A percentile compares a stretch with the other conserved stretches of the same genome.
Conservation (phyloP, 2,888 invertebrate genomes). For the Aphidoletes aphidimyza region DNA sequence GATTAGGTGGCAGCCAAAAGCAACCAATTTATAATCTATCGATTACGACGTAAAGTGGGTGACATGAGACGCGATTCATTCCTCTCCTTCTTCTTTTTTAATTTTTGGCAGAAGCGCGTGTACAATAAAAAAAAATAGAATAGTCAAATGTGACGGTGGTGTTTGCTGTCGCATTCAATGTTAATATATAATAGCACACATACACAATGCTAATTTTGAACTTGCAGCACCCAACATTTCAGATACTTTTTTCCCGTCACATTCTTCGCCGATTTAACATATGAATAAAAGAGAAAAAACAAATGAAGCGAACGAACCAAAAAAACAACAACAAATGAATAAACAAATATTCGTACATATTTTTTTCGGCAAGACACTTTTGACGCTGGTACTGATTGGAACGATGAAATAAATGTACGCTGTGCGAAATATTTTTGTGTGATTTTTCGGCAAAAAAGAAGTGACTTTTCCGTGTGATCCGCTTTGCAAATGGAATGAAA, state of each 20-base stretch:
- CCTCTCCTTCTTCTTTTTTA: no score
- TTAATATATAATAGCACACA: no score
- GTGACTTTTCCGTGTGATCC: no score
- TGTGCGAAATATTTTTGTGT: constrained; percentile 37
- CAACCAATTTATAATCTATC: constrained; percentile 4
- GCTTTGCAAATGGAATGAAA: constrained; percentile 4
- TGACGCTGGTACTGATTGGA: constrained; percentile 48
- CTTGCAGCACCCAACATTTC: no score
- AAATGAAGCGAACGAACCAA: not conserved
- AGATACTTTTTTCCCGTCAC: no score
- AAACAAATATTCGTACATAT: constrained; percentile 45
- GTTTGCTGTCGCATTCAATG: not conserved
- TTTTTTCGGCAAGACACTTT: constrained; percentile 33
- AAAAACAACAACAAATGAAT: constrained; percentile 36
- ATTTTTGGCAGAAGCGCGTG: not conserved
- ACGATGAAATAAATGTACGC: not conserved
- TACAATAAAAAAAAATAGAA: no score
- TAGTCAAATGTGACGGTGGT: not conserved
- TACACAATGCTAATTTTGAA: not conserved
- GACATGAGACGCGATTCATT: not conserved
- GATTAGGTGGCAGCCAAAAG: not conserved
- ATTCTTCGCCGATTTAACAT: not conserved
- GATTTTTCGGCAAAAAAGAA: constrained; percentile 27
- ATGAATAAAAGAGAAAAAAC: not conserved
- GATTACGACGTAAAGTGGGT: constrained; percentile 1